phyloP scores from a whole-genome alignment of 1,140 invertebrate genomes.

The Nixonia krombeini region DNA sequence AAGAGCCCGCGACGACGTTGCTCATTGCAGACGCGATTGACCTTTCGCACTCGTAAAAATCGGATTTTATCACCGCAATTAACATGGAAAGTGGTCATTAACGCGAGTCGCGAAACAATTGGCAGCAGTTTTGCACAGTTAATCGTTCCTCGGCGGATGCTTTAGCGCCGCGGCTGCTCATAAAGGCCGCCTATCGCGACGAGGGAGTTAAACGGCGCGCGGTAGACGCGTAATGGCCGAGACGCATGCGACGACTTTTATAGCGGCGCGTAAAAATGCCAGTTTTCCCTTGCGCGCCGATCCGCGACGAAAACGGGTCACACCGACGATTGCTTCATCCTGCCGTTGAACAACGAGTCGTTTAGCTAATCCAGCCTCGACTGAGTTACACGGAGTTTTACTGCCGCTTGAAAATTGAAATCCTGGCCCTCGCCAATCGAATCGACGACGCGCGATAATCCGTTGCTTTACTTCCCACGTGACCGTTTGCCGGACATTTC shows the following conservation, averaged over 20 bases:
- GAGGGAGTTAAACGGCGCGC: conserved; percentile 7
- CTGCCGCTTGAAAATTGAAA: conserved; percentile 7
- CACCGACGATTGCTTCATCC: conserved; percentile 6
- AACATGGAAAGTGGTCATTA: no score
- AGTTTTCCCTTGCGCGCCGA: conserved; percentile 16
- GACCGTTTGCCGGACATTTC: no score
- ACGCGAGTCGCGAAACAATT: no score
- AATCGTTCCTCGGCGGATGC: not conserved
- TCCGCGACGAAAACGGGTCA: conserved; percentile 10
- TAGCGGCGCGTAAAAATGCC: conserved; percentile 16
- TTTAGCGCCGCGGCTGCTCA: no score
- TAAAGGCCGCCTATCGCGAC: not conserved
- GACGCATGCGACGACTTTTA: conserved; percentile 11
- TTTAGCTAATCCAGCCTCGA: conserved; percentile 2
- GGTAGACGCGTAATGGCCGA: conserved; percentile 5
- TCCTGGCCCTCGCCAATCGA: no score
- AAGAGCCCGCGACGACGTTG: no score
- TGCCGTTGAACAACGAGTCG: not conserved
- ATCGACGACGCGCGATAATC: no score
- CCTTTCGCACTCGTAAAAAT: no score
- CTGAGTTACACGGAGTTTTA: conserved; percentile 3
- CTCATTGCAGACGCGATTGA: no score
- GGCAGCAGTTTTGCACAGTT: not conserved
- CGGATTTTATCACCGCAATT: no score
- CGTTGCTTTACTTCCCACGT: no score